Conservation (phyloP, 2,797 vertebrate genomes). For the Scolopax bukidnonensis region DNA sequence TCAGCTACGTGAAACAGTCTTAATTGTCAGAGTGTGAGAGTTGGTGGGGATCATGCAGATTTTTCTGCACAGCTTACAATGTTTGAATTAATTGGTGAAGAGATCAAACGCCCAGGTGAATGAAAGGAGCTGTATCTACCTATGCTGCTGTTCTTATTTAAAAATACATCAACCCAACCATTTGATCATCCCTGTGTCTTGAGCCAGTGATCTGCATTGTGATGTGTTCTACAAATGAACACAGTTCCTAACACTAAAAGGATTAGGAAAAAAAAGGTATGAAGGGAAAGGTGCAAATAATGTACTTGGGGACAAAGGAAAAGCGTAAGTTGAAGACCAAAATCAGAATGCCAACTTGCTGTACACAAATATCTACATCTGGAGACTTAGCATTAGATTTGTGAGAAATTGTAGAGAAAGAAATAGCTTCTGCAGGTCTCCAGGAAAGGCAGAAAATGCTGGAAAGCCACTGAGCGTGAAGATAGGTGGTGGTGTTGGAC, state of each 20-base stretch:
- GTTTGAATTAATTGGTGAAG: background rate
- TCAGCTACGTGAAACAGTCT: background rate
- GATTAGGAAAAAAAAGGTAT: background rate
- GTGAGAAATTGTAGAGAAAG: background rate
- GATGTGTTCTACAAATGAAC: background rate
- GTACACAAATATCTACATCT: background rate
- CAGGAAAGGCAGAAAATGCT: background rate
- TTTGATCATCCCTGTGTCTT: background rate
- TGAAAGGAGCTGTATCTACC: background rate
- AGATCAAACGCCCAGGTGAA: background rate
- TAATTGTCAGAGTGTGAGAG: background rate
- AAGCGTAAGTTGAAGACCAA: background rate
- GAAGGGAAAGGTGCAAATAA: background rate
- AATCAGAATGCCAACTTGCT: background rate
- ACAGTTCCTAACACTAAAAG: background rate
- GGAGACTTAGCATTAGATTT: background rate
- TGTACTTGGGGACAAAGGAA: background rate
- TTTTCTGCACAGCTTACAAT: background rate
- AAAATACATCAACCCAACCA: background rate
- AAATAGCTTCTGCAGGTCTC: background rate
- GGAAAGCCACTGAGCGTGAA: background rate
- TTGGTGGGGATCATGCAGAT: background rate
- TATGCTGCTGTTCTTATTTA: background rate
- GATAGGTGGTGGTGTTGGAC: background rate
- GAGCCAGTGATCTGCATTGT: background rate